A percentile compares a stretch with the other conserved stretches of the same genome.
phyloP scores from a whole-genome alignment of 2,888 invertebrate species.

The Psylliodes chrysocephalus region DNA sequence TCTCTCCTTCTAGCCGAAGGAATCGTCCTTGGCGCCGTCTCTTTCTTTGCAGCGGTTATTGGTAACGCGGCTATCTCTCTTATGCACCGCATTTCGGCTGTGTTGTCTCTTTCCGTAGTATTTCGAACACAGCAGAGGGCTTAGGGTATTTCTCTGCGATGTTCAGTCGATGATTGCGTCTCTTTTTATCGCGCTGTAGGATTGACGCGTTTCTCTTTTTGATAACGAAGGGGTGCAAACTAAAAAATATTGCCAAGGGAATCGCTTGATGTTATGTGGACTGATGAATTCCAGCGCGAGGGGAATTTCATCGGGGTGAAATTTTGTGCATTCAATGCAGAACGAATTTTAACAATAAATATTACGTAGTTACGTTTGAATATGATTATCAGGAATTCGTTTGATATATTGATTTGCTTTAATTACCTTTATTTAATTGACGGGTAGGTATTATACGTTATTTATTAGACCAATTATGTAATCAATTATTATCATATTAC shows the following conservation, averaged over 20 bases:
- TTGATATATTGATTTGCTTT: background rate
- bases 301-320: slow-evolving; percentile 28
- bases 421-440: too few relatives aligned
- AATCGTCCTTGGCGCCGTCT: slow-evolving; percentile 12
- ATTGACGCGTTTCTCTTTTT: slow-evolving; percentile 33
- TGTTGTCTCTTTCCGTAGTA: slow-evolving; percentile 38
- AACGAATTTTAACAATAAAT: slow-evolving; percentile 25
- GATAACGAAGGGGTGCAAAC: slow-evolving; percentile 50
- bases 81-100: slow-evolving; percentile 6
- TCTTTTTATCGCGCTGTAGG: slow-evolving; percentile 33
- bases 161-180: slow-evolving; percentile 32
- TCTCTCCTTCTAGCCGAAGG: slow-evolving; percentile 34
- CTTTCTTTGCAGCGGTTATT: slow-evolving; percentile 41
- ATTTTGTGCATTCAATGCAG: slow-evolving; percentile 20
- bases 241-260: slow-evolving; percentile 53
- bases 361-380: background rate
- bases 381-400: background rate
- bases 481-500: too few relatives aligned
- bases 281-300: slow-evolving; percentile 46
- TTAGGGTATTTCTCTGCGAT: slow-evolving; percentile 42
- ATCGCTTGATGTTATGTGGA: slow-evolving; percentile 44
- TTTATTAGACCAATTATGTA: too few relatives aligned
- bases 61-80: slow-evolving; percentile 35
- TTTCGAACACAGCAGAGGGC: slow-evolving; percentile 36
- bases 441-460: too few relatives aligned